These are phyloP conservation scores for Lycaon pictus DNA, from an alignment of 2,113 vertebrate species.

Conservation along the genomic window DNA sequence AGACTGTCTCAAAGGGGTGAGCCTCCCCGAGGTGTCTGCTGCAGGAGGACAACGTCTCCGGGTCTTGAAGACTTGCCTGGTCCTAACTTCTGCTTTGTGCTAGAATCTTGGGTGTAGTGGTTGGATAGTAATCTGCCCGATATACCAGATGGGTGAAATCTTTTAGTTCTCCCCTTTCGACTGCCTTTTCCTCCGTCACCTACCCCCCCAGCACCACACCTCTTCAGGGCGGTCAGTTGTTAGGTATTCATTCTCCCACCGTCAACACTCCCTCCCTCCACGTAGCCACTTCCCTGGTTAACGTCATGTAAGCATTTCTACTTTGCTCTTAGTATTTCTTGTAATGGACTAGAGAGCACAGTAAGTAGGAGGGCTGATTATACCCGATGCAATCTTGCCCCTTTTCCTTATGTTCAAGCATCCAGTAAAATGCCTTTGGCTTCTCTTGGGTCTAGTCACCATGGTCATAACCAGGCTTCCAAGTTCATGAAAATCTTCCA, in stretches of 20 bases:
- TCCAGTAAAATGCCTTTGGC: slow-evolving; percentile 20
- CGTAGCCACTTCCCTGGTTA: background rate
- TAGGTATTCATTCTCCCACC: background rate
- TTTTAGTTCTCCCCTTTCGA: background rate
- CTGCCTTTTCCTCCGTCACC: background rate
- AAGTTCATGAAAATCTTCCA: slow-evolving; percentile 65
- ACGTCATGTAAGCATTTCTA: background rate
- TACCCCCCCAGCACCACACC: background rate
- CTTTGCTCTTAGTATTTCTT: background rate
- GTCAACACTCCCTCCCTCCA: background rate
- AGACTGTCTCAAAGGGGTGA: background rate
- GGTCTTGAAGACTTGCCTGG: background rate
- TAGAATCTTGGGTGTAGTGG: background rate
- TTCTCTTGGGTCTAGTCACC: slow-evolving; percentile 45
- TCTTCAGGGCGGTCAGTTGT: background rate
- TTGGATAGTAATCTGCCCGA: background rate
- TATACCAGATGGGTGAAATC: background rate
- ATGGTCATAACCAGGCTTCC: slow-evolving; percentile 22
- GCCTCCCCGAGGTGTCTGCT: background rate
- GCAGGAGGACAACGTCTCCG: background rate
- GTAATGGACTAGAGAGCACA: background rate
- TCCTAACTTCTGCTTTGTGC: background rate
- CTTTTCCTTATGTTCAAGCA: background rate
- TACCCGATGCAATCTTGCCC: background rate
- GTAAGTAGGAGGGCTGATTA: background rate